Base-by-base conservation (phyloP, 2,113 vertebrate species). In the Rana temporaria region DNA sequence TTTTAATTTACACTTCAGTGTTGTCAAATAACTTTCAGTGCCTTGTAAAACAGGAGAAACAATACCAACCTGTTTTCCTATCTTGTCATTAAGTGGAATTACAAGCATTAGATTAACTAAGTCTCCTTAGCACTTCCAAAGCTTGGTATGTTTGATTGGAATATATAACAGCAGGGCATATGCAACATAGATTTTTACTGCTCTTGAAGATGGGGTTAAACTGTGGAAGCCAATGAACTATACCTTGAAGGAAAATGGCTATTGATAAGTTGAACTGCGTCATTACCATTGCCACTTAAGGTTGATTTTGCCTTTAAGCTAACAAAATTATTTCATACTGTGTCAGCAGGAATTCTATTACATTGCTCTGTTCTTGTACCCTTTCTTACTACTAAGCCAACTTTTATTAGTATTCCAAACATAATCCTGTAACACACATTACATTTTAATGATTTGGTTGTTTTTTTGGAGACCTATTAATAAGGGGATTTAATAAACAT, bases 241-340 rank as follows among this genome's bases (percentile, higher is more conserved):
- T 34, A 85, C 80, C 65, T 78, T 53, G 17, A 42, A 72, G 75
- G 76, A 84, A 18, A 84, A 81, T 8, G 34, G 78, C 16, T 19
- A 81, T 71, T 78, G 63, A 16, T 78, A 84, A 74, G 24, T 78
- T 84, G 79, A 68, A 20, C 11, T 64, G 0, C 17, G 11, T 4
- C 48, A 48, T 18, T 16, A 83, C 62, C 66, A 70, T 53, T 18
- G 26, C 52, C 85, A 60, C 67, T 85, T 38, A 83, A 71, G 48
- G 20, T 70, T 16, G 3, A n/a, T 22, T 59, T 74, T 83, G 59
- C 62, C 64, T 66, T 60, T 69, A 48, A 78, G 72, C 85, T 84
- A 86, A 60, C 1, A 0, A 16, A 6, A 9, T 71, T 30, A 85
- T 85, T 75, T 63, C 62, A 77, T 85, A 79, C 78, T 57, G 68